Percentiles rank a stretch among this genome's conserved stretches.
Conservation (phyloP, 2,113 vertebrate species). For the Camelus bactrianus region DNA sequence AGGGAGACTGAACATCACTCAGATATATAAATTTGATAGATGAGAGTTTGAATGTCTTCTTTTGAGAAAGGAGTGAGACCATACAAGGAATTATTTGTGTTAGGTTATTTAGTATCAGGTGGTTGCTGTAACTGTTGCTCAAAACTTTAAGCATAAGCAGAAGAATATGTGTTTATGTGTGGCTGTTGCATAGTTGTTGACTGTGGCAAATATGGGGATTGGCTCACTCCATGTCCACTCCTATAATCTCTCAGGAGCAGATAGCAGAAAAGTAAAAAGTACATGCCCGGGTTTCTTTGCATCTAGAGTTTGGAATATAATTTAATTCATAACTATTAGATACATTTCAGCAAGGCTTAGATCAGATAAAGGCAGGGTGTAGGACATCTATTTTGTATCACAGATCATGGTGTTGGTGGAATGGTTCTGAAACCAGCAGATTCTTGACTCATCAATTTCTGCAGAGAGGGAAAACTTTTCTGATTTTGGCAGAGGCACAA, state of each 20-base stretch:
- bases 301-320: neutral
- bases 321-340: neutral
- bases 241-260: neutral
- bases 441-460: neutral
- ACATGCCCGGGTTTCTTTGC: neutral
- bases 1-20: neutral
- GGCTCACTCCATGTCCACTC: neutral
- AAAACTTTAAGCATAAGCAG: neutral
- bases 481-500: neutral
- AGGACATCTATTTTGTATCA: neutral
- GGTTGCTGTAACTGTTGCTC: neutral
- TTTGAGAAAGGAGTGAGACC: neutral
- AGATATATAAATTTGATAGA: neutral
- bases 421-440: neutral
- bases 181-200: neutral
- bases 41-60: neutral
- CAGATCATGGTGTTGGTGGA: neutral
- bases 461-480: neutral
- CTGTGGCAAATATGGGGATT: neutral
- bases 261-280: neutral
- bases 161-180: neutral
- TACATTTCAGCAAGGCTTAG: neutral
- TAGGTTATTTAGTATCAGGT: neutral
- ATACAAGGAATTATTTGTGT: neutral
- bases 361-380: neutral